A percentile compares a stretch with the other conserved stretches of the same genome.
Evolutionary conservation across 1,140 invertebrate genomes (phyloP).

Genomic region (Monomorium pharaonis): DNA sequence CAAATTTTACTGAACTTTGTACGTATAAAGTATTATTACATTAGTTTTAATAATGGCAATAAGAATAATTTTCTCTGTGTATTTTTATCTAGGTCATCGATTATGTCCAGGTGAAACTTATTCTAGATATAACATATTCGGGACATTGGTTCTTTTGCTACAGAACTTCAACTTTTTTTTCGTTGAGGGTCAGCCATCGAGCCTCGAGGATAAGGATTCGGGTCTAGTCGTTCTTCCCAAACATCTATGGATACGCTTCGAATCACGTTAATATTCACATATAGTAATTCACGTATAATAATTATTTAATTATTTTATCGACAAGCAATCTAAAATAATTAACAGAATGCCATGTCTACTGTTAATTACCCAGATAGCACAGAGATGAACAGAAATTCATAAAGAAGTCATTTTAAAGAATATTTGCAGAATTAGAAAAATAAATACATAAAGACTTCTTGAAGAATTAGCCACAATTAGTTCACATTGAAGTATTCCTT

Average conservation of each 20-base stretch:
- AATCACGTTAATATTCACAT: conserved; percentile 48
- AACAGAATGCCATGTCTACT: too few species aligned
- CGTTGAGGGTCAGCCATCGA: conserved; percentile 78
- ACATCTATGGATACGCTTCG: conserved; percentile 79
- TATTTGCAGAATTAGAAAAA: too few species aligned
- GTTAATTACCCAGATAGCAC: too few species aligned
- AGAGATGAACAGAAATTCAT: too few species aligned
- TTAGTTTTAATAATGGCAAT: neutral
- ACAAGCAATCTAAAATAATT: too few species aligned
- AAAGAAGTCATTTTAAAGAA: too few species aligned
- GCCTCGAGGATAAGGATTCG: conserved; percentile 75
- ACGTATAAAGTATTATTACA: too few species aligned
- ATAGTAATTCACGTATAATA: too few species aligned
- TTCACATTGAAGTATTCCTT: too few species aligned
- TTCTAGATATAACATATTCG: conserved; percentile 89
- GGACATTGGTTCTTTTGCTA: conserved; percentile 87
- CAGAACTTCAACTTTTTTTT: conserved; percentile 87
- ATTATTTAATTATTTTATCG: too few species aligned
- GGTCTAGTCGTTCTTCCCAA: conserved; percentile 79
- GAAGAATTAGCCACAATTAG: too few species aligned
- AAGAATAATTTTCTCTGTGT: conserved; percentile 18
- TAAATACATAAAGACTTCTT: too few species aligned
- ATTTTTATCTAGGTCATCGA: conserved; percentile 87
- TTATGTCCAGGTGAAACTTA: conserved; percentile 91
- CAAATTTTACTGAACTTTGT: neutral